Evolutionary conservation across 2,888 invertebrate species (phyloP).

Genomic region (Frankliniella fusca): DNA sequence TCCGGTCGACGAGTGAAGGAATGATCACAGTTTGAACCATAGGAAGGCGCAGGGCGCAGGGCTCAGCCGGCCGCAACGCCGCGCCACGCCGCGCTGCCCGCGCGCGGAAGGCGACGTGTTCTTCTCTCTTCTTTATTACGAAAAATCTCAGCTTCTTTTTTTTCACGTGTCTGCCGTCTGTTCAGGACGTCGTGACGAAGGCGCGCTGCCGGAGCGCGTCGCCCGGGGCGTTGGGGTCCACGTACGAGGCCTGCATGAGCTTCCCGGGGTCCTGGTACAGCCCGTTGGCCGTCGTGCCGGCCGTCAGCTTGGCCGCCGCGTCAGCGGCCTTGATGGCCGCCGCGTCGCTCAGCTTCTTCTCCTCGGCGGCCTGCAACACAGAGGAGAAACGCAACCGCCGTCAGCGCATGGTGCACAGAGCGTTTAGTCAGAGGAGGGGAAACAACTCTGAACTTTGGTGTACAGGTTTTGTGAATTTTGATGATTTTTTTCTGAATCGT

Average conservation of each 20-base stretch:
- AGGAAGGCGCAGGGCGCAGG: background rate
- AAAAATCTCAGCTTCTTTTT: background rate
- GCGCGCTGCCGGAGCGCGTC: constrained; percentile 2
- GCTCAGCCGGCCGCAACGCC: too few relatives aligned
- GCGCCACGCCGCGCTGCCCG: background rate
- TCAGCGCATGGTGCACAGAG: background rate
- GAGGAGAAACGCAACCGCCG: too few relatives aligned
- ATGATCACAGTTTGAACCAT: constrained; percentile 9
- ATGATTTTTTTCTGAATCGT: too few relatives aligned
- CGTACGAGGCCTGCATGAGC: constrained; percentile 23
- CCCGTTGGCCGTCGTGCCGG: constrained; percentile 1
- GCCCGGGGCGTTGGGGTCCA: constrained; percentile 20
- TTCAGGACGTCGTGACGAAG: background rate
- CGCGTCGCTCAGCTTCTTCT: background rate
- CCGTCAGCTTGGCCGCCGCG: background rate
- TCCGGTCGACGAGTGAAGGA: background rate
- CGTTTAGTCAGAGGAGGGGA: background rate
- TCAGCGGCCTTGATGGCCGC: background rate
- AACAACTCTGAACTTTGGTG: background rate
- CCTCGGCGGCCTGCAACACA: background rate
- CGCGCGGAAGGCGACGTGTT: background rate
- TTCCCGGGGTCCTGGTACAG: constrained; percentile 12
- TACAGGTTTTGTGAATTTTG: too few relatives aligned
- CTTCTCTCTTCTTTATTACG: background rate
- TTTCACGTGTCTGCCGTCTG: too few relatives aligned